A percentile compares a stretch with the other conserved stretches of the same genome.
These are phyloP conservation scores for Xanthorhoe designata DNA, from an alignment of 2,888 invertebrate species.

Conservation along the genomic window DNA sequence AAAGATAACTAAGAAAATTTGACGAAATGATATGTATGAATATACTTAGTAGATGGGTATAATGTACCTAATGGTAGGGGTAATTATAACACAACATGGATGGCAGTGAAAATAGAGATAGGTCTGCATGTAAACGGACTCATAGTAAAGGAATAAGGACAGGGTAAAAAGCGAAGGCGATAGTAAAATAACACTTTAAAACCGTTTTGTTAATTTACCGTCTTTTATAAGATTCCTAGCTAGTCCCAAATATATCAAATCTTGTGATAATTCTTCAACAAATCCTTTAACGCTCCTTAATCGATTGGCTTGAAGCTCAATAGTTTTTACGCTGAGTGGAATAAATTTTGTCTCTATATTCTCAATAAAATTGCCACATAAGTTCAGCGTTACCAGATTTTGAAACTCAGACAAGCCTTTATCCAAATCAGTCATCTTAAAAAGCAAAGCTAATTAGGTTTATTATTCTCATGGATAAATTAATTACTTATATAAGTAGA, in stretches of 20 bases:
- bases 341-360: conserved; percentile 65
- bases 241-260: conserved; percentile 80
- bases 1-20: too few relatives aligned
- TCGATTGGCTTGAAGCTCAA: conserved; percentile 83
- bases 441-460: conserved; percentile 35
- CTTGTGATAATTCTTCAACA: conserved; percentile 62
- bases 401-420: conserved; percentile 62
- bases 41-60: too few relatives aligned
- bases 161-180: too few relatives aligned
- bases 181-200: neutral
- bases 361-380: conserved; percentile 73
- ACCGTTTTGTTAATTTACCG: conserved; percentile 8
- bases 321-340: conserved; percentile 67
- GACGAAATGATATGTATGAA: too few relatives aligned
- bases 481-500: too few relatives aligned
- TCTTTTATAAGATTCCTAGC: conserved; percentile 73
- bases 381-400: conserved; percentile 72
- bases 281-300: conserved; percentile 66
- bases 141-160: too few relatives aligned
- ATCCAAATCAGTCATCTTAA: conserved; percentile 81
- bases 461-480: too few relatives aligned
- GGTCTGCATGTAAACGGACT: too few relatives aligned
- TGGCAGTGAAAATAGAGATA: too few relatives aligned
- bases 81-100: too few relatives aligned
- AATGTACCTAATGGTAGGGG: too few relatives aligned